Conservation (phyloP, 2,888 invertebrate genomes). For the Phyllotreta cruciferae region DNA sequence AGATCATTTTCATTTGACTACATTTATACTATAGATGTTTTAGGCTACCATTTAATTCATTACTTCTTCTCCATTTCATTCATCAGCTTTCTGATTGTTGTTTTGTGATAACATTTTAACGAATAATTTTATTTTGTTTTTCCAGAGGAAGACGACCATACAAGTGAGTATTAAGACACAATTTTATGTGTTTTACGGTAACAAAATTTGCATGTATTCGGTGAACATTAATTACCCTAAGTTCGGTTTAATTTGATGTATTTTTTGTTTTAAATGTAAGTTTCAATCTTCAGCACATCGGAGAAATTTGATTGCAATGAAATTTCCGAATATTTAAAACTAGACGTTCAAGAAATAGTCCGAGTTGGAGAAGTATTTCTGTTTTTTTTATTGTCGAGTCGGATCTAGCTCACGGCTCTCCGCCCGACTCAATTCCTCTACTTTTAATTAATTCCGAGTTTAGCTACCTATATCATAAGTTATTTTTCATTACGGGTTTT, state of each 20-base stretch:
- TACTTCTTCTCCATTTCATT: conserved; percentile 5
- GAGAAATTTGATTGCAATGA: neutral
- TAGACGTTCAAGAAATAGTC: conserved; percentile 2
- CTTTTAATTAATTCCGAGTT: conserved; percentile 15
- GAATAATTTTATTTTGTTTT: conserved; percentile 5
- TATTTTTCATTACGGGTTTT: conserved; percentile 12
- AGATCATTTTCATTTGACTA: conserved; percentile 4
- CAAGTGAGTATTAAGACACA: conserved; percentile 10
- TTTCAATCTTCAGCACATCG: too few relatives aligned
- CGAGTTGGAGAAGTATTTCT: conserved; percentile 6
- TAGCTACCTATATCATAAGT: conserved; percentile 13
- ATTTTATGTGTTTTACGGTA: neutral
- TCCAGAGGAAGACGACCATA: neutral
- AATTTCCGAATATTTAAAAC: neutral
- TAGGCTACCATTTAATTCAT: conserved; percentile 9
- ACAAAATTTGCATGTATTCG: too few relatives aligned
- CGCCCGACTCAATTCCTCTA: conserved; percentile 2
- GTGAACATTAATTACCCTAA: too few relatives aligned
- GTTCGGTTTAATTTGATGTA: too few relatives aligned
- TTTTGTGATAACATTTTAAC: conserved; percentile 8
- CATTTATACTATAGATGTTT: conserved; percentile 2
- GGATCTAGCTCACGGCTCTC: conserved; percentile 4
- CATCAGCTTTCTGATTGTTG: conserved; percentile 2
- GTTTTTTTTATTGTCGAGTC: conserved; percentile 2
- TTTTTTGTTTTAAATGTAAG: too few relatives aligned